Evolutionary conservation across 2,888 invertebrate species (phyloP).

Genomic region (Leptinotarsa peninsularis): DNA sequence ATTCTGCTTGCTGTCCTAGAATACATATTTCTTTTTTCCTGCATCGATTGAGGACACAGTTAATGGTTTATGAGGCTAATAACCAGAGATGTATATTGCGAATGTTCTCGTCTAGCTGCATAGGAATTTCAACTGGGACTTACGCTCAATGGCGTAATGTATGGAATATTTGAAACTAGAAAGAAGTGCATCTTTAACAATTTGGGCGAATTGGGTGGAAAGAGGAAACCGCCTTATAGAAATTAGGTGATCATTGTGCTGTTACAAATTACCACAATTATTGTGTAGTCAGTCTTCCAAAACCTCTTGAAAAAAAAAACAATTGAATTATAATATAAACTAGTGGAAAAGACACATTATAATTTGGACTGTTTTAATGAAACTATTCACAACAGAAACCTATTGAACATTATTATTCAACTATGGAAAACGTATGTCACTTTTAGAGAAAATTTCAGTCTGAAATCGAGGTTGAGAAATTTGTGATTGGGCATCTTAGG

Average conservation of each 20-base stretch:
- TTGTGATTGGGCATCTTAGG: too few relatives aligned
- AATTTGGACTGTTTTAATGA: too few relatives aligned
- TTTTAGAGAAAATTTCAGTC: too few relatives aligned
- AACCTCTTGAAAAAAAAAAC: neutral
- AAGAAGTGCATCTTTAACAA: neutral
- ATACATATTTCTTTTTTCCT: conserved; percentile 5
- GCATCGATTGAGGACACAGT: conserved; percentile 16
- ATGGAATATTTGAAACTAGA: neutral
- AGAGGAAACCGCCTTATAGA: neutral
- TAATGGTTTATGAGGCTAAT: conserved; percentile 18
- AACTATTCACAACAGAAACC: too few relatives aligned
- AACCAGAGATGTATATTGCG: conserved; percentile 10
- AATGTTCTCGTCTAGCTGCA: conserved; percentile 8
- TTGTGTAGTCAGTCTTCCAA: neutral
- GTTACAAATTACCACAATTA: neutral
- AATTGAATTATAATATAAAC: neutral
- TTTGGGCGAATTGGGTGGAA: neutral
- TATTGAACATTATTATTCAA: too few relatives aligned
- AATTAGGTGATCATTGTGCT: neutral
- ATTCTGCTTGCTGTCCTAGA: neutral
- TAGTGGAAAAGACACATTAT: neutral
- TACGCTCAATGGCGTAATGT: neutral
- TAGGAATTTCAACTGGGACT: neutral
- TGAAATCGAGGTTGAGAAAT: too few relatives aligned
- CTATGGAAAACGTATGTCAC: too few relatives aligned